Conservation (phyloP, 2,797 vertebrate species). For the Rhyacichthys aspro region DNA sequence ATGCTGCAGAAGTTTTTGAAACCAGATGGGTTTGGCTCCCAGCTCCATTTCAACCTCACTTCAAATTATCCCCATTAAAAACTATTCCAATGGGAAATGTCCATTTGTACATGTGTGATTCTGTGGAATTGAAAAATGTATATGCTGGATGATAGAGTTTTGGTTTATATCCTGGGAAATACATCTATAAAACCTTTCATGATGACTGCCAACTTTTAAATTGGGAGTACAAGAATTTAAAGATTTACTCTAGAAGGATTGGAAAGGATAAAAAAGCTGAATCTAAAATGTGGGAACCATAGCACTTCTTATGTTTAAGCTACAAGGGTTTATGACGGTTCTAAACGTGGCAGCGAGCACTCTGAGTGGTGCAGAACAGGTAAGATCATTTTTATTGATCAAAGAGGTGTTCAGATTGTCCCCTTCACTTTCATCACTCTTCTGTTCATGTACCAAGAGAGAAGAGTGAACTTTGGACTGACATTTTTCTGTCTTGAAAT, state of each 20-base stretch:
- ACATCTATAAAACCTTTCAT: not conserved
- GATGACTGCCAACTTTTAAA: slow-evolving; percentile 11
- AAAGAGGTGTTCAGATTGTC: too few species aligned
- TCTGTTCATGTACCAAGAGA: too few species aligned
- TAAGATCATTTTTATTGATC: too few species aligned
- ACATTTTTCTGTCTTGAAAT: too few species aligned
- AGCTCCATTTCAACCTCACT: slow-evolving; percentile 68
- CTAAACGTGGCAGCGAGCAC: too few species aligned
- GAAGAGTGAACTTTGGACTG: too few species aligned
- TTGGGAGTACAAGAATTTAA: not conserved
- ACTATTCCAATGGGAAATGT: slow-evolving; percentile 71
- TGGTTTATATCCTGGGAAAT: not conserved
- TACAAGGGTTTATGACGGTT: too few species aligned
- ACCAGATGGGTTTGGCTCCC: slow-evolving; percentile 71
- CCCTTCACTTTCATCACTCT: too few species aligned
- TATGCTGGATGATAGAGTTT: slow-evolving; percentile 45
- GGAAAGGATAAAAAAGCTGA: too few species aligned
- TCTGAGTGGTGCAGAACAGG: too few species aligned
- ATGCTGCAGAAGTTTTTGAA: slow-evolving; percentile 65
- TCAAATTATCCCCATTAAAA: slow-evolving; percentile 81
- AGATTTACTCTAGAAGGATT: too few species aligned
- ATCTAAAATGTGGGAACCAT: too few species aligned
- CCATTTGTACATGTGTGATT: slow-evolving; percentile 71
- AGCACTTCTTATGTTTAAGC: not conserved
- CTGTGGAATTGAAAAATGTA: slow-evolving; percentile 36